Conservation (phyloP, 2,797 vertebrate genomes). For the Poliocrania exsul region DNA sequence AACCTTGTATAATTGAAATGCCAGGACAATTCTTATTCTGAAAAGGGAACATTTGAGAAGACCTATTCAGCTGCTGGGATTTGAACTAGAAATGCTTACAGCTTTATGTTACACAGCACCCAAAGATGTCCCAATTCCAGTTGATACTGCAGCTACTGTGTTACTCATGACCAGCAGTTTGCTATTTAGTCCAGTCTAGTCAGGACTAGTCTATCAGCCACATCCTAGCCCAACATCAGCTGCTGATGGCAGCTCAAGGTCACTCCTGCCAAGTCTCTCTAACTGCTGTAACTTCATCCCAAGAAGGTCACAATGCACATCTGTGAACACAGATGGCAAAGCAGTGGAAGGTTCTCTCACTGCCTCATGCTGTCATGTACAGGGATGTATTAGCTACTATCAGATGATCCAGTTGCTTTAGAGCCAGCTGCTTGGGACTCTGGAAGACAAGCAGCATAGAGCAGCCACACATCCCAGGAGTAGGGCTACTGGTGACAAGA, state of each 20-base stretch:
- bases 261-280: background rate
- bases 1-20: slow-evolving; percentile 16
- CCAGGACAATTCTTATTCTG: background rate
- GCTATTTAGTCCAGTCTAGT: background rate
- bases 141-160: background rate
- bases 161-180: background rate
- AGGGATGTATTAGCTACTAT: background rate
- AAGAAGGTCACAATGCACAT: background rate
- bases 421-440: background rate
- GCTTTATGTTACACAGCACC: background rate
- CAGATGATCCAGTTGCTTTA: background rate
- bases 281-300: background rate
- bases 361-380: rapidly evolving
- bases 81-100: background rate
- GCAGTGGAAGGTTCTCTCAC: background rate
- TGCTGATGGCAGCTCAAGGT: background rate
- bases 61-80: background rate
- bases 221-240: background rate
- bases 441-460: background rate
- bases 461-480: background rate
- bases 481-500: background rate
- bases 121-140: background rate
- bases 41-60: background rate
- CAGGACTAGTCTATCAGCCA: background rate
- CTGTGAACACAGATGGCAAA: background rate